Base-by-base conservation (phyloP, 2,888 invertebrate genomes). In the Stictocephala bisonia region DNA sequence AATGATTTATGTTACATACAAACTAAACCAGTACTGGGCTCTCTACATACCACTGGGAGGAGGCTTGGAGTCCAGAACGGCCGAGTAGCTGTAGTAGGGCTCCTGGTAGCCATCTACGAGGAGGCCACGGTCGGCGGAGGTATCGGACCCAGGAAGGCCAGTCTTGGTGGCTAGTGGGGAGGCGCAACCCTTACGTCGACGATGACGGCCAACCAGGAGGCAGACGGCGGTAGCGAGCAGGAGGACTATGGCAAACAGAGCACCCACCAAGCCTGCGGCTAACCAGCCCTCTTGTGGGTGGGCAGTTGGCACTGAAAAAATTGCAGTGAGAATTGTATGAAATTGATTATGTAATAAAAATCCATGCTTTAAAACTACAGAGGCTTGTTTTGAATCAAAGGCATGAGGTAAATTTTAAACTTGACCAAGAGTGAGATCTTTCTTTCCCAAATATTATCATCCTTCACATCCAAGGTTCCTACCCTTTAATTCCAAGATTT, bases 31-130 rank as follows among this genome's bases (percentile, higher is more conserved):
- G n/a, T n/a, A n/a, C n/a, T n/a, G n/a, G n/a, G n/a, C n/a, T n/a
- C n/a, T n/a, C 74, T 31, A 80, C 80, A 79, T 31, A 64, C 64
- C 64, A n/a, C n/a, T n/a, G n/a, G 66, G 20, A 20, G 74, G 51
- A 7, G 41, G 48, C 72, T 79, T 84, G 82, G 89, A 91, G 84
- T 92, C 91, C 85, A 91, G 88, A 80, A 91, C 91, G 31, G 91
- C 90, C 82, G 90, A 91, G 85, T 91, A 92, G 82, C 90, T 90
- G 83, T 91, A 91, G 83, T 92, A 92, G 44, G 93, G 93, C 84
- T 93, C 93, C 81, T 92, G 92, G 84, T 93, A 93, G 20, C 77
- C 78, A 26, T 72, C 72, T 53, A 72, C 40, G 24, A 72, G 64
- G 11, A 72, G 64, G 15, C 66, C 72, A 84, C 74, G 86, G 85